phyloP scores from a whole-genome alignment of 2,113 vertebrate species.

The Girardinichthys multiradiatus region DNA sequence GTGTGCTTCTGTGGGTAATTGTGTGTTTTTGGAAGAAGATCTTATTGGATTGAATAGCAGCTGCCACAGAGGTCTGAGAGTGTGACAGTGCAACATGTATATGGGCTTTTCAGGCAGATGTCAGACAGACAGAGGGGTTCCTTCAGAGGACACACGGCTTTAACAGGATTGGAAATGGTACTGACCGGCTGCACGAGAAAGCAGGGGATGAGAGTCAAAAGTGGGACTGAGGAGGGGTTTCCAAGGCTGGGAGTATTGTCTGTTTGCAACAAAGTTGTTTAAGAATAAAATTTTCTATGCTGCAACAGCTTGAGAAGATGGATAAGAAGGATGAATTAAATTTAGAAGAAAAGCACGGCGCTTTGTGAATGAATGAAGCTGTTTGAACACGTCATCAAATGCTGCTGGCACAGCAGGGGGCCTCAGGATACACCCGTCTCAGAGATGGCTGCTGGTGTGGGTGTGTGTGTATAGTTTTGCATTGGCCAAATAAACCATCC shows the following conservation, averaged over 20 bases:
- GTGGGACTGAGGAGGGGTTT: slow-evolving; percentile 54
- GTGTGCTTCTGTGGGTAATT: slow-evolving; percentile 27
- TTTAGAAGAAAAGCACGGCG: slow-evolving; percentile 22
- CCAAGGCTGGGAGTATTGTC: slow-evolving; percentile 21
- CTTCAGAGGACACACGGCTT: slow-evolving; percentile 62
- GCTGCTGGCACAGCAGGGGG: slow-evolving; percentile 71
- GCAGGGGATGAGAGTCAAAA: slow-evolving; percentile 62
- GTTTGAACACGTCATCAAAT: slow-evolving; percentile 71
- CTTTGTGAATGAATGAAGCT: slow-evolving; percentile 61
- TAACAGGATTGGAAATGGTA: slow-evolving; percentile 79
- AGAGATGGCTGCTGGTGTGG: slow-evolving; percentile 66
- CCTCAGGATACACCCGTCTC: slow-evolving; percentile 66
- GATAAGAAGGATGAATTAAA: slow-evolving; percentile 26
- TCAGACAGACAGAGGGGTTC: slow-evolving; percentile 67
- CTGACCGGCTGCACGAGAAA: slow-evolving; percentile 61
- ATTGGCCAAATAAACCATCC: slow-evolving; percentile 67
- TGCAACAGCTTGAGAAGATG: slow-evolving; percentile 16
- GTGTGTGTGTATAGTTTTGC: slow-evolving; percentile 69
- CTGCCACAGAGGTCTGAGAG: slow-evolving; percentile 51
- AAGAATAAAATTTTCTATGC: slow-evolving; percentile 31
- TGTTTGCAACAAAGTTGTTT: slow-evolving; percentile 40
- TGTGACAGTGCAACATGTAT: slow-evolving; percentile 64
- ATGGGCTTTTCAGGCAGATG: slow-evolving; percentile 59
- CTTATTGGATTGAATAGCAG: slow-evolving; percentile 45
- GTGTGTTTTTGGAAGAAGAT: slow-evolving; percentile 22